phyloP scores from a whole-genome alignment of 2,888 invertebrate species.

The Eilema caniola region DNA sequence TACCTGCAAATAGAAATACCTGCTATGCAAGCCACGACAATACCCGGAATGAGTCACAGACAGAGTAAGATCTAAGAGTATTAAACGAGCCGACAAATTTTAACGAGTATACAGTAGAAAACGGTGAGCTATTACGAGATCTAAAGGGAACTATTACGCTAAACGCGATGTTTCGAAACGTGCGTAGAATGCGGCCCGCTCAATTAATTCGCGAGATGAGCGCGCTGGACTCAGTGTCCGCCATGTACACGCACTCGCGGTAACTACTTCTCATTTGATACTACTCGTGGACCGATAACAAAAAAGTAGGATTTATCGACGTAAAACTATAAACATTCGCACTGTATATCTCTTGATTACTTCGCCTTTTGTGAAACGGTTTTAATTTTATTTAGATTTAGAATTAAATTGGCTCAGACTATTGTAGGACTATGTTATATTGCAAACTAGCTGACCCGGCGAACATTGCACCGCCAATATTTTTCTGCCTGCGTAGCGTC shows the following conservation, averaged over 20 bases:
- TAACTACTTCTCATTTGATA: slow-evolving; percentile 15
- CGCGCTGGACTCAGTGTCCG: slow-evolving; percentile 36
- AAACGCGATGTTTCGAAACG: slow-evolving; percentile 54
- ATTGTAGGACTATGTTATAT: background rate
- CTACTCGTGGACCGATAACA: background rate
- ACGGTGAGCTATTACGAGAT: slow-evolving; percentile 22
- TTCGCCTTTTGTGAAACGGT: too few species aligned
- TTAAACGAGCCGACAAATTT: slow-evolving; percentile 14
- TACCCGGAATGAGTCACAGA: background rate
- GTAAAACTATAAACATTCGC: too few species aligned
- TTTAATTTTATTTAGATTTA: background rate
- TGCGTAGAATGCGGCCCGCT: slow-evolving; percentile 55
- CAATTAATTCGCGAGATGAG: slow-evolving; percentile 67
- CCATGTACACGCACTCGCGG: slow-evolving; percentile 15
- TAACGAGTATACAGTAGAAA: slow-evolving; percentile 15
- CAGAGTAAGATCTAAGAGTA: background rate
- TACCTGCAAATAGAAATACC: too few species aligned
- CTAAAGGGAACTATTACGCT: slow-evolving; percentile 42
- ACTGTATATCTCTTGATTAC: too few species aligned
- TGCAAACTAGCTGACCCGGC: too few species aligned
- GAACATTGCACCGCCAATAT: too few species aligned
- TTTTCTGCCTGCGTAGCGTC: too few species aligned
- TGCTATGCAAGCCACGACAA: too few species aligned
- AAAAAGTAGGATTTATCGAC: too few species aligned
- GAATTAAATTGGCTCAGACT: background rate